Evolutionary conservation across 1,140 invertebrate genomes (phyloP), one percentile per base, ranked within the genome.

Genomic region (Archegozetes longisetosus): DNA sequence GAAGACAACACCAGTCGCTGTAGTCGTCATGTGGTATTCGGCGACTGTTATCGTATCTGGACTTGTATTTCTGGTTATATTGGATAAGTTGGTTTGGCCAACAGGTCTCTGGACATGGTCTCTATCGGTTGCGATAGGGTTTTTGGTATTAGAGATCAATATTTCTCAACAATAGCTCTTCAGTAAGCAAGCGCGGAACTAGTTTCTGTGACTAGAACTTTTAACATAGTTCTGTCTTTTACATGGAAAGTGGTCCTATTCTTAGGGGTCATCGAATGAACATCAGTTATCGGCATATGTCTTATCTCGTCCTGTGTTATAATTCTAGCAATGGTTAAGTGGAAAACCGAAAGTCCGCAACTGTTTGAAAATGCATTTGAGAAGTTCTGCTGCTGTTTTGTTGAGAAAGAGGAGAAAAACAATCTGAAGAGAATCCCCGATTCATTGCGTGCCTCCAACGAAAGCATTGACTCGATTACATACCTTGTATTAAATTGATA

Each of bases 161-260:
- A 90, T 55, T 73, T 89, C 24, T 70, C 90, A 9, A 89, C 87
- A 3, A 75, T 88, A 66, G 85, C 88, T 4, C 72, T 90, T 53
- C 84, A 90, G 72, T 77, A 88, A 66, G 88, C 91, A 70, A 84
- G 89, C 70, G 88, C 87, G 2, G 86, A 87, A 13, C 86, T 86
- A 20, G 85, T 91, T 0, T 84, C 88, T 0, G 86, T 92, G 59
- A 86, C 86, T 14, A 77, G 88, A 25, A 87, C 86, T 48, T 83
- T 84, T 26, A 87, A 90, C 70, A 90, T 92, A 62, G 84, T 91
- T 0, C 88, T 90, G 72, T 87, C 87, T 12, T 91, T 92, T 68
- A 46, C 58, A n/a, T 64, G 62, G 52, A 47, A 62, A 50, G 48
- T 64, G 2, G 12, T 48, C 9, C 28, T 64, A 27, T 59, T 64